Base-by-base conservation (phyloP, 1,140 invertebrate genomes). In the Achatina immaculata region DNA sequence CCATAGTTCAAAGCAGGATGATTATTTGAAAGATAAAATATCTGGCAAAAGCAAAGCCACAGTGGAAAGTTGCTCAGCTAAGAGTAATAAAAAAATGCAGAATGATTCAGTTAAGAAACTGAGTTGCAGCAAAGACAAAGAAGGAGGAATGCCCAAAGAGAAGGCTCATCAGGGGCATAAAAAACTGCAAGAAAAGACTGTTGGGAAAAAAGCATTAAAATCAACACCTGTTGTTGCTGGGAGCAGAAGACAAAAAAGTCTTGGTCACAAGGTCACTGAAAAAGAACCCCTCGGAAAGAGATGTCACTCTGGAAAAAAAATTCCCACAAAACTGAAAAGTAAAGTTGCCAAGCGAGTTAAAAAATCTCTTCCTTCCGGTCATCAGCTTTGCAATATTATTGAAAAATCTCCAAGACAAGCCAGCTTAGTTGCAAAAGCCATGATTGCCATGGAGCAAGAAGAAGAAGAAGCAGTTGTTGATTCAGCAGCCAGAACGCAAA, bases 371-470 rank as follows among this genome's bases (percentile, higher is more conserved):
- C 42, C 45, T 0, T 36, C n/a, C 1, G 68, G 65, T 38, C 78
- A 80, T 31, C 42, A 58, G 66, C 66, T 72, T 31, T 31, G 68
- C 45, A 80, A 80, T 42, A 80, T 80, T 19, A 80, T 80, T 80
- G 78, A 80, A 45, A 80, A 72, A 34, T 80, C 62, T 28, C 78
- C 78, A 24, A 58, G 78, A 34, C 78, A 80, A n/a, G 78, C 78
- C 28, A 80, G 78, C 58, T 34, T 80, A 21, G 69, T 71, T 14
- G 78, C 78, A 19, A 80, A 72, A 36, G 78, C 78, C 21, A 80
- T 80, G 78, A 80, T 80, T 1, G 78, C 78, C 24, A 48, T 80
- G 68, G 78, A 72, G 11, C 78, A 80, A 34, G 78, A 80, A 45
- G 75, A 77, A 24, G 78, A 80, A 19, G 45, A n/a, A 11, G 42